These are phyloP conservation scores for Ageneiosus marmoratus DNA, from an alignment of 2,113 vertebrate genomes.

Conservation along the genomic window DNA sequence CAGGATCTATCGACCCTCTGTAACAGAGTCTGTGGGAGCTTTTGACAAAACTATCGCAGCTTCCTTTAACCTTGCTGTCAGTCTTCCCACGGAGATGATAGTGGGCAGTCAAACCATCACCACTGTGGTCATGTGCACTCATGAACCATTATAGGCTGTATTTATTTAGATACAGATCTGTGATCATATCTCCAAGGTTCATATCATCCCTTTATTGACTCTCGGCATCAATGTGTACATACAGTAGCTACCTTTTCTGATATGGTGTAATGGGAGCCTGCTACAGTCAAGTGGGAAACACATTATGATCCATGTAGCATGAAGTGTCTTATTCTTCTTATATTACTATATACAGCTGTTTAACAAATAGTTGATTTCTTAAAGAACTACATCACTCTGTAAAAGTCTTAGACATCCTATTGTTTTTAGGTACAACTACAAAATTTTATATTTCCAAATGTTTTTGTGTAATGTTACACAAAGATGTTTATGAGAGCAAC, in stretches of 20 bases:
- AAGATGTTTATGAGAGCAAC: too few relatives aligned
- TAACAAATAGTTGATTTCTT: not conserved
- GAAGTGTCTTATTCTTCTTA: not conserved
- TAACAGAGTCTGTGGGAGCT: conserved; percentile 37
- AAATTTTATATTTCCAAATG: too few relatives aligned
- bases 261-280: too few relatives aligned
- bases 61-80: conserved; percentile 31
- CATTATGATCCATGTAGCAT: not conserved
- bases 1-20: conserved; percentile 41
- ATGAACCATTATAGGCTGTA: not conserved
- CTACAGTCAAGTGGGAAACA: not conserved
- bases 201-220: not conserved
- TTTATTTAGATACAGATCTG: not conserved
- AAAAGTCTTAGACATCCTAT: too few relatives aligned
- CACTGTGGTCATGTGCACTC: not conserved
- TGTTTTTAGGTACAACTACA: too few relatives aligned
- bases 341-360: not conserved
- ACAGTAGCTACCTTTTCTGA: not conserved
- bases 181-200: not conserved
- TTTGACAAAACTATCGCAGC: conserved; percentile 41
- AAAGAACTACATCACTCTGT: not conserved
- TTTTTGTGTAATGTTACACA: too few relatives aligned
- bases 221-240: not conserved
- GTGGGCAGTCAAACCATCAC: conserved; percentile 10
- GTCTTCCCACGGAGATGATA: conserved; percentile 15